Evolutionary conservation across 1,140 invertebrate genomes (phyloP).

Genomic region (Heliothis subflexa): DNA sequence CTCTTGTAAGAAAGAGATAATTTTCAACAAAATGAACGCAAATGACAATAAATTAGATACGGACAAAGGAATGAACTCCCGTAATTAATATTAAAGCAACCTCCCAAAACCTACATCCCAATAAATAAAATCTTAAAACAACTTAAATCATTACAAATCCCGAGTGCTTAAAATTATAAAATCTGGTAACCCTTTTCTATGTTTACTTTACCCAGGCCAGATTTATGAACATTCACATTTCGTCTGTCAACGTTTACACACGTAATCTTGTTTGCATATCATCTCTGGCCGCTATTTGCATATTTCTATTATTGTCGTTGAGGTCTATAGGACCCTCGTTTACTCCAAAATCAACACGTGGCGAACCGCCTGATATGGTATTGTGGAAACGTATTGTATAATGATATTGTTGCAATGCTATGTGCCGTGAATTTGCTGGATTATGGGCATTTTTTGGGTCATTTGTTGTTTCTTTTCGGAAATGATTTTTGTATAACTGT

Average conservation of each 20-base stretch:
- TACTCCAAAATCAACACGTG: constrained; percentile 63
- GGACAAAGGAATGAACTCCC: neutral
- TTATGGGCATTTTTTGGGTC: constrained; percentile 18
- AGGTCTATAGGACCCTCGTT: constrained; percentile 51
- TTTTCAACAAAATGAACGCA: no score
- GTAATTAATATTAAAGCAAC: constrained; percentile 2
- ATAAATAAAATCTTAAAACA: constrained; percentile 29
- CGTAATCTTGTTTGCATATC: constrained; percentile 74
- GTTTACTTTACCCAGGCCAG: constrained; percentile 48
- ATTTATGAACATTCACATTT: constrained; percentile 59
- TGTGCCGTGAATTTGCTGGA: constrained; percentile 43
- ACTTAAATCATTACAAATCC: constrained; percentile 43
- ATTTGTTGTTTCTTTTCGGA: neutral
- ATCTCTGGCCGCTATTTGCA: constrained; percentile 68
- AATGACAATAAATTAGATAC: neutral
- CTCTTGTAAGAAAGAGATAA: no score
- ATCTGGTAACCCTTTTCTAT: constrained; percentile 46
- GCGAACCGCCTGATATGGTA: constrained; percentile 51
- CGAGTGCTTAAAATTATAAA: constrained; percentile 48
- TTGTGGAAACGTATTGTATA: constrained; percentile 46
- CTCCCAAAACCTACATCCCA: constrained; percentile 7
- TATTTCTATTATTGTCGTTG: constrained; percentile 70
- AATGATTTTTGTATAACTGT: neutral
- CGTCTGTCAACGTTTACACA: constrained; percentile 63
- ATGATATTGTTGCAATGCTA: constrained; percentile 50